These are phyloP conservation scores for Ornithorhynchus anatinus DNA, from an alignment of 2,113 vertebrate genomes.

Conservation along the genomic window DNA sequence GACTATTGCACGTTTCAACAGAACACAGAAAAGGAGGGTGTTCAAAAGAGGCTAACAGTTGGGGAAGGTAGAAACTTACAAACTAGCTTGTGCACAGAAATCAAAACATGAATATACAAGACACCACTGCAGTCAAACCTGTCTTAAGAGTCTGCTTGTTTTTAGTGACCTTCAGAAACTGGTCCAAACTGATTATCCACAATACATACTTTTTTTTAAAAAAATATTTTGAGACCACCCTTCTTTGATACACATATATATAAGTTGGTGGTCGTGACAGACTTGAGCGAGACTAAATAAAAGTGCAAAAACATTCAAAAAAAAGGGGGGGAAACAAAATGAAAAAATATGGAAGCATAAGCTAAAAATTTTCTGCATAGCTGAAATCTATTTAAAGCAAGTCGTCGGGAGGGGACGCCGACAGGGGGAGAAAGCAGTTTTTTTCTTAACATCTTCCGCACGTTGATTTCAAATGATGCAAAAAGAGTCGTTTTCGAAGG, in stretches of 20 bases:
- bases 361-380: constrained; percentile 95
- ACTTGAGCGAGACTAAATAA: constrained; percentile 79
- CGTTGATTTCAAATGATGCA: constrained; percentile 69
- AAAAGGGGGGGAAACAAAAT: constrained; percentile 73
- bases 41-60: constrained; percentile 72
- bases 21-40: constrained; percentile 78
- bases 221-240: constrained; percentile 90
- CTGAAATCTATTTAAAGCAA: constrained; percentile 97
- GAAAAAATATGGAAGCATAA: constrained; percentile 85
- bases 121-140: constrained; percentile 79
- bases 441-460: constrained; percentile 66
- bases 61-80: constrained; percentile 74
- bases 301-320: constrained; percentile 79
- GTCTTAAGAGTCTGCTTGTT: constrained; percentile 85
- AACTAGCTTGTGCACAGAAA: constrained; percentile 88
- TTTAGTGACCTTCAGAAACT: constrained; percentile 80
- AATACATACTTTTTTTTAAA: constrained; percentile 79
- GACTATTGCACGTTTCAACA: constrained; percentile 98
- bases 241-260: constrained; percentile 77
- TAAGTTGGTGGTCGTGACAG: constrained; percentile 79
- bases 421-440: constrained; percentile 76
- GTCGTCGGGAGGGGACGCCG: constrained; percentile 76
- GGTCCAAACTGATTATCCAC: constrained; percentile 88
- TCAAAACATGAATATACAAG: constrained; percentile 76
- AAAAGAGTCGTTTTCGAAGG: constrained; percentile 65